phyloP scores from a whole-genome alignment of 2,888 invertebrate genomes.

The Melanargia galathea region DNA sequence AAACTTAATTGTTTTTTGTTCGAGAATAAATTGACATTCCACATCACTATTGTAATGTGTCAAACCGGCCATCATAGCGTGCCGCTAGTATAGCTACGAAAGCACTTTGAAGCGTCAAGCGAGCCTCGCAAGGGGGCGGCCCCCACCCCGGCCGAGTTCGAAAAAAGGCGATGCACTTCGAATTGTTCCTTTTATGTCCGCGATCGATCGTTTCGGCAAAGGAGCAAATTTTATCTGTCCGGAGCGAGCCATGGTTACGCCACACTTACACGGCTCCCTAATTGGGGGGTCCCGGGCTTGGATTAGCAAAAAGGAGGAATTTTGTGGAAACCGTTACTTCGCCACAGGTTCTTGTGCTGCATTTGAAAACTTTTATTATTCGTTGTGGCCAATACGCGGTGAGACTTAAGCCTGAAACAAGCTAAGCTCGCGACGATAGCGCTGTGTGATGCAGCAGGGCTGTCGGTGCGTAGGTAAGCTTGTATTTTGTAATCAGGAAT shows the following conservation, averaged over 20 bases:
- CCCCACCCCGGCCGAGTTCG: constrained; percentile 62
- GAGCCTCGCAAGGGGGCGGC: constrained; percentile 52
- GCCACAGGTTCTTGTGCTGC: constrained; percentile 24
- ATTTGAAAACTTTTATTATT: neutral
- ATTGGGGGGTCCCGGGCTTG: constrained; percentile 61
- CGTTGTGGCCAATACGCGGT: no score
- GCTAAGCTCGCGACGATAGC: no score
- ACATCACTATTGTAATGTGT: no score
- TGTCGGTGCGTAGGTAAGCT: no score
- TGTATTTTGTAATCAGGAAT: no score
- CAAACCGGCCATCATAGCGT: no score
- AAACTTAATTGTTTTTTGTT: no score
- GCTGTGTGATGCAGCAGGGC: no score
- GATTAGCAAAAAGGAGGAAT: constrained; percentile 55
- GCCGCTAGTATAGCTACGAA: no score
- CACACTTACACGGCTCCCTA: constrained; percentile 67
- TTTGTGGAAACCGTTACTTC: constrained; percentile 30
- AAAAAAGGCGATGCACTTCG: constrained; percentile 81
- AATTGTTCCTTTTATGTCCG: constrained; percentile 81
- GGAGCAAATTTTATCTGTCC: constrained; percentile 77
- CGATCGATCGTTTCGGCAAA: constrained; percentile 80
- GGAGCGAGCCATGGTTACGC: constrained; percentile 63
- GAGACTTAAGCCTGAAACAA: no score
- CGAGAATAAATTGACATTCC: no score
- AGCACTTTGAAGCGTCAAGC: constrained; percentile 74